Conservation (phyloP, 2,888 invertebrate species). For the Marasmarcha lunaedactyla region DNA sequence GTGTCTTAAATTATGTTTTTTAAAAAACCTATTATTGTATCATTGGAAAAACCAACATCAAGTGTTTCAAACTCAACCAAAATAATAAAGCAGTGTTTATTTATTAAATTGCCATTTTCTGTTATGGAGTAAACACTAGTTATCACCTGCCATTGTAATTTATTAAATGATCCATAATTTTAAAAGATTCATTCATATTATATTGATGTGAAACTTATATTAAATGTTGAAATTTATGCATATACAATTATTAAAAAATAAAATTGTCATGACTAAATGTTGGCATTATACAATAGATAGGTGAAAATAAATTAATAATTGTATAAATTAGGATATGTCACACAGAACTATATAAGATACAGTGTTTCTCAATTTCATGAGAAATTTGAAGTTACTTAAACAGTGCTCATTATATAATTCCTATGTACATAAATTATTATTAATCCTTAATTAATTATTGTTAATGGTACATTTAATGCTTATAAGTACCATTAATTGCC, state of each 20-base stretch:
- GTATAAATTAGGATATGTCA: constrained; percentile 36
- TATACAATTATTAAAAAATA: constrained; percentile 4
- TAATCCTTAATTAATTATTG: constrained; percentile 15
- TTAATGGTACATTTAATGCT: constrained; percentile 18
- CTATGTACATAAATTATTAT: constrained; percentile 53
- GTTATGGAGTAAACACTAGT: too few relatives aligned
- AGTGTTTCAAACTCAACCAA: too few relatives aligned
- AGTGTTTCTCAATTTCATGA: constrained; percentile 1
- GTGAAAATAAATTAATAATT: constrained; percentile 33
- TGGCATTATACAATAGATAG: constrained; percentile 50
- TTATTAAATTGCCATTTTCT: too few relatives aligned
- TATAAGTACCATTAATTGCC: constrained; percentile 18
- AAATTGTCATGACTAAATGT: constrained; percentile 25
- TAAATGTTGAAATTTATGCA: constrained; percentile 15
- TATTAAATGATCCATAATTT: too few relatives aligned
- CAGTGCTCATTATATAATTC: constrained; percentile 37
- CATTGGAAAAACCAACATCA: too few relatives aligned
- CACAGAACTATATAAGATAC: constrained; percentile 14
- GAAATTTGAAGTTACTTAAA: not conserved
- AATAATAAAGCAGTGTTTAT: too few relatives aligned
- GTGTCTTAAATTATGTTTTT: too few relatives aligned
- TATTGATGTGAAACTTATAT: constrained; percentile 18
- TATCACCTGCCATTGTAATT: too few relatives aligned
- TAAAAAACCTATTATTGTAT: too few relatives aligned
- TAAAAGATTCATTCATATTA: constrained; percentile 15